Conservation (phyloP, 2,888 invertebrate genomes). For the Cotesia congregata region DNA sequence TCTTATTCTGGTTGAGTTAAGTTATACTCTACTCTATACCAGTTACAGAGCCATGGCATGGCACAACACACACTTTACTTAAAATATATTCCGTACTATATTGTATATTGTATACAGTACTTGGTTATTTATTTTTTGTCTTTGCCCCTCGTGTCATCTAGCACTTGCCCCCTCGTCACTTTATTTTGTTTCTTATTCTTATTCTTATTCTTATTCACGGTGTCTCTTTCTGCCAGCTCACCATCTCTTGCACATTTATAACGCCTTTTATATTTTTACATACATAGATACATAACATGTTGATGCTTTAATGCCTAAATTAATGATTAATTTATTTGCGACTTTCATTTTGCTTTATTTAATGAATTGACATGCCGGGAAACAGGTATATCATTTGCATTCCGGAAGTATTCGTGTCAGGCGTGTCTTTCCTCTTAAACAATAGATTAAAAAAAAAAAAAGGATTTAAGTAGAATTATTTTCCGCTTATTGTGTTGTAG, state of each 20-base stretch:
- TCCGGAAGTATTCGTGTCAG: slow-evolving; percentile 28
- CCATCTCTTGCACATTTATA: too few species aligned
- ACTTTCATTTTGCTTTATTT: slow-evolving; percentile 10
- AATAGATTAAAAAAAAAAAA: slow-evolving; percentile 4
- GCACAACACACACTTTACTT: slow-evolving; percentile 7
- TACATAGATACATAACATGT: too few species aligned
- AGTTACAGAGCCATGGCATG: slow-evolving; percentile 47
- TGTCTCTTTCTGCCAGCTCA: slow-evolving; percentile 9
- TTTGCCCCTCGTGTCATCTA: not conserved
- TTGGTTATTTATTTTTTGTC: slow-evolving; percentile 19
- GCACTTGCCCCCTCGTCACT: not conserved
- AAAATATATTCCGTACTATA: not conserved
- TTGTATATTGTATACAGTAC: slow-evolving; percentile 23
- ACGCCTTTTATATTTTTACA: too few species aligned
- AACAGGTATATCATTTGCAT: not conserved
- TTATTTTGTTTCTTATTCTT: slow-evolving; percentile 23
- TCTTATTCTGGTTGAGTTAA: slow-evolving; percentile 48
- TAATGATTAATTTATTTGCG: not conserved
- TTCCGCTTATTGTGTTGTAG: slow-evolving; percentile 24
- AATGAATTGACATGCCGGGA: not conserved
- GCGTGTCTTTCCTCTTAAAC: slow-evolving; percentile 22
- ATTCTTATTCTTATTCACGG: slow-evolving; percentile 29
- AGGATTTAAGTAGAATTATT: slow-evolving; percentile 11
- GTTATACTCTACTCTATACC: slow-evolving; percentile 47
- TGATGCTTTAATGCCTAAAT: not conserved